phyloP scores from a whole-genome alignment of 2,888 invertebrate species.

The Drosophila maculinotata region DNA sequence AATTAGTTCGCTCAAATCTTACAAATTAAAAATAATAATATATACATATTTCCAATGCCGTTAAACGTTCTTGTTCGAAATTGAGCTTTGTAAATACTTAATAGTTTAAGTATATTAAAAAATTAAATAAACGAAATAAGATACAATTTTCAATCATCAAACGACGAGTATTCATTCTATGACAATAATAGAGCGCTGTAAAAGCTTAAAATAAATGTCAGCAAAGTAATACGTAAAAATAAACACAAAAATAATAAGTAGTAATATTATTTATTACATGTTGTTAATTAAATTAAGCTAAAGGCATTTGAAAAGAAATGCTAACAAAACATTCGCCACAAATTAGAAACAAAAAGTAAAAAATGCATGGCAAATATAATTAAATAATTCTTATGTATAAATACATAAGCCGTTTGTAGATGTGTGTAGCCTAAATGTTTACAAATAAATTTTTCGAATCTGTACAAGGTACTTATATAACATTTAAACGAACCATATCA shows the following conservation, averaged over 20 bases:
- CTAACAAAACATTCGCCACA: not conserved
- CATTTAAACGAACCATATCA: slow-evolving; percentile 6
- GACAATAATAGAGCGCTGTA: slow-evolving; percentile 50
- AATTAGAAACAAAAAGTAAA: slow-evolving; percentile 4
- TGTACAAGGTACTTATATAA: slow-evolving; percentile 52
- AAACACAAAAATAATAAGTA: slow-evolving; percentile 4
- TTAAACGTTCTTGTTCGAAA: slow-evolving; percentile 72
- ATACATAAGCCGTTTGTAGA: slow-evolving; percentile 52
- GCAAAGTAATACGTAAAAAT: slow-evolving; percentile 19
- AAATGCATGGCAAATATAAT: slow-evolving; percentile 13
- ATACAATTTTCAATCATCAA: slow-evolving; percentile 32
- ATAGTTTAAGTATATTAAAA: slow-evolving; percentile 83
- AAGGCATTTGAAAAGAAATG: slow-evolving; percentile 5
- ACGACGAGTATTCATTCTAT: slow-evolving; percentile 40
- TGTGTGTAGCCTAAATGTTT: slow-evolving; percentile 59
- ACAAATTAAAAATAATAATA: slow-evolving; percentile 14
- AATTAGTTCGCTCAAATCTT: slow-evolving; percentile 35
- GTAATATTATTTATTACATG: slow-evolving; percentile 46
- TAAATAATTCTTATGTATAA: slow-evolving; percentile 17
- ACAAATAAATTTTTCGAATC: slow-evolving; percentile 70
- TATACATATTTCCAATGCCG: slow-evolving; percentile 52
- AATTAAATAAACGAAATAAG: slow-evolving; percentile 47
- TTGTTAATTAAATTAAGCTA: slow-evolving; percentile 31
- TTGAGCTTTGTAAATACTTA: slow-evolving; percentile 84
- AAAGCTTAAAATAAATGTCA: slow-evolving; percentile 33